Conservation (phyloP, 2,113 vertebrate species). For the Rhegmatorhina hoffmannsi region DNA sequence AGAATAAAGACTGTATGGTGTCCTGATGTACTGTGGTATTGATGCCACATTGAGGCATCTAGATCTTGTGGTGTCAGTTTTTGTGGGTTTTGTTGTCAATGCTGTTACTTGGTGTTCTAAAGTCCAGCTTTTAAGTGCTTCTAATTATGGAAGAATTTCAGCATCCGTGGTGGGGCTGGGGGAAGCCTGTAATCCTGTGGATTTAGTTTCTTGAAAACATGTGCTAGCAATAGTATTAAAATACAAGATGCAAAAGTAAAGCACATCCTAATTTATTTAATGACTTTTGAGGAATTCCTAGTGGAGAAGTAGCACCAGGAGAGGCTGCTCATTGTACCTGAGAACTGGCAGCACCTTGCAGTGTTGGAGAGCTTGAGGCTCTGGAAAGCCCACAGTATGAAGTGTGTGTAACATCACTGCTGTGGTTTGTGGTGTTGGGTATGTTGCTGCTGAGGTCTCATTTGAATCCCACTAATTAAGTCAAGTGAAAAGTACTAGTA, state of each 20-base stretch:
- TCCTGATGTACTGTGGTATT: neutral
- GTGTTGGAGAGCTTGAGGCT: neutral
- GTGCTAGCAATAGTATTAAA: neutral
- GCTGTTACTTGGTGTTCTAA: neutral
- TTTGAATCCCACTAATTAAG: neutral
- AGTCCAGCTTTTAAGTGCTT: neutral
- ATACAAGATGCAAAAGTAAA: neutral
- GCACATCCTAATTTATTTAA: neutral
- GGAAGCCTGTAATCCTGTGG: neutral
- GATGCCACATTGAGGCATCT: neutral
- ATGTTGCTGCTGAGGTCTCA: neutral
- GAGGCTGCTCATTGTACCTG: fast-evolving
- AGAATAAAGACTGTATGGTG: neutral
- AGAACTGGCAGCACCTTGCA: fast-evolving
- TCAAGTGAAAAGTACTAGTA: neutral
- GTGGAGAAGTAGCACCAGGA: neutral
- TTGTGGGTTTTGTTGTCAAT: neutral
- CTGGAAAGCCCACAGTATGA: neutral
- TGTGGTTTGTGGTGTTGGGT: neutral
- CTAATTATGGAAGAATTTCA: neutral
- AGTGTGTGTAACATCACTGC: neutral
- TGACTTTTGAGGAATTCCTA: neutral
- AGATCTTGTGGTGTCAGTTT: neutral
- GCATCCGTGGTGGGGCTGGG: neutral
- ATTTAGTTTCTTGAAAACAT: neutral